These are phyloP conservation scores for Amorpha juglandis DNA, from an alignment of 2,888 invertebrate genomes.

Conservation along the genomic window DNA sequence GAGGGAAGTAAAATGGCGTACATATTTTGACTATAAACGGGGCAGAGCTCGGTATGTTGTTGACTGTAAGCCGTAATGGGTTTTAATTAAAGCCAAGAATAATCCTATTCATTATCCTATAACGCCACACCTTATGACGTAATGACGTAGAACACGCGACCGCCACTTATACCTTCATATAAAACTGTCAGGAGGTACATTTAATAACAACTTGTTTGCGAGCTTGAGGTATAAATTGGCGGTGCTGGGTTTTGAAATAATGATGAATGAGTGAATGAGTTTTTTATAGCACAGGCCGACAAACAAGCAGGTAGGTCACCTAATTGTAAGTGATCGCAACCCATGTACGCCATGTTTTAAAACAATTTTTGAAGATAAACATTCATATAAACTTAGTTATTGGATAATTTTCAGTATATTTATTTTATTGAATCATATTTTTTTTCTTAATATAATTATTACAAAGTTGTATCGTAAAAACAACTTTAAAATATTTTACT, in stretches of 20 bases:
- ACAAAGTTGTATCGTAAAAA: too few relatives aligned
- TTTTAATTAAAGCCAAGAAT: constrained; percentile 30
- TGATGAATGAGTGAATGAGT: too few relatives aligned
- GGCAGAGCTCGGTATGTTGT: constrained; percentile 6
- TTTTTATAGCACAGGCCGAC: too few relatives aligned
- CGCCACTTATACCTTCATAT: constrained; percentile 20
- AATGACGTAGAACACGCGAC: constrained; percentile 40
- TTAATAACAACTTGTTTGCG: constrained; percentile 34
- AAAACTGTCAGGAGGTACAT: constrained; percentile 34
- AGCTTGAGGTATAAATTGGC: constrained; percentile 35
- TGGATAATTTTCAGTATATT: too few relatives aligned
- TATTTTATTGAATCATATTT: too few relatives aligned
- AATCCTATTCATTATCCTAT: constrained; percentile 25
- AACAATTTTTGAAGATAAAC: too few relatives aligned
- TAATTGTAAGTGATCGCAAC: too few relatives aligned
- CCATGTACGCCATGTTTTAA: too few relatives aligned
- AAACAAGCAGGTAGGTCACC: too few relatives aligned
- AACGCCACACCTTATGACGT: constrained; percentile 30
- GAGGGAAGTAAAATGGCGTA: background rate
- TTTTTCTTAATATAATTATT: too few relatives aligned
- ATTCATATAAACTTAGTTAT: too few relatives aligned
- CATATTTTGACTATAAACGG: constrained; percentile 15
- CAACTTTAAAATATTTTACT: too few relatives aligned
- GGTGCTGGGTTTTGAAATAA: background rate
- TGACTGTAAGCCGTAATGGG: constrained; percentile 17